phyloP scores from a whole-genome alignment of 2,113 vertebrate species.

The Panthera tigris region DNA sequence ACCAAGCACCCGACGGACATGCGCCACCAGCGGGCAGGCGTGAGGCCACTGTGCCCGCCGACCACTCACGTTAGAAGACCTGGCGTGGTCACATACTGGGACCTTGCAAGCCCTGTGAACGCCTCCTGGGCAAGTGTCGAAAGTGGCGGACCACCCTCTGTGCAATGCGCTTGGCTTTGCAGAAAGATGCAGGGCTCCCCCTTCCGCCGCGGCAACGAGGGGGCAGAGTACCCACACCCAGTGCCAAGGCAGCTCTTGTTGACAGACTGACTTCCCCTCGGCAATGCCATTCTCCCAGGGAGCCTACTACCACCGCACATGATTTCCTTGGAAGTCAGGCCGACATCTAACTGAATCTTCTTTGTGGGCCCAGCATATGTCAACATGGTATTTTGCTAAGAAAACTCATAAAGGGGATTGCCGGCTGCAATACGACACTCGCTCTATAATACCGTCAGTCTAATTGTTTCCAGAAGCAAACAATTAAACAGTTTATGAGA shows the following conservation, averaged over 20 bases:
- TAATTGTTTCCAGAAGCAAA: slow-evolving; percentile 86
- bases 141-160: background rate
- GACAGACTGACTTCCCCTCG: slow-evolving; percentile 52
- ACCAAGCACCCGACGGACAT: background rate
- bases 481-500: slow-evolving; percentile 78
- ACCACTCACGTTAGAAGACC: background rate
- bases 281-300: slow-evolving; percentile 48
- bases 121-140: no score
- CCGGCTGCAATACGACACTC: slow-evolving; percentile 75
- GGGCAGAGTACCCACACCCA: background rate
- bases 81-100: fast-evolving
- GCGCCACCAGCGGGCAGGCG: fast-evolving
- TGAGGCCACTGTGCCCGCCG: fast-evolving
- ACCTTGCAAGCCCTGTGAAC: background rate
- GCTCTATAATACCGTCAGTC: slow-evolving; percentile 68
- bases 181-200: background rate
- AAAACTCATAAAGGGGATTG: slow-evolving; percentile 83
- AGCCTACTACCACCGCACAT: slow-evolving; percentile 62
- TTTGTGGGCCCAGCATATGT: slow-evolving; percentile 77
- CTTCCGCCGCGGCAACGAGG: background rate
- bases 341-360: slow-evolving; percentile 80
- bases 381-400: slow-evolving; percentile 82
- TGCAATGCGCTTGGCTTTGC: background rate
- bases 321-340: slow-evolving; percentile 82
- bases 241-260: background rate